phyloP scores from a whole-genome alignment of 2,888 invertebrate species.

The Smittia aterrima region DNA sequence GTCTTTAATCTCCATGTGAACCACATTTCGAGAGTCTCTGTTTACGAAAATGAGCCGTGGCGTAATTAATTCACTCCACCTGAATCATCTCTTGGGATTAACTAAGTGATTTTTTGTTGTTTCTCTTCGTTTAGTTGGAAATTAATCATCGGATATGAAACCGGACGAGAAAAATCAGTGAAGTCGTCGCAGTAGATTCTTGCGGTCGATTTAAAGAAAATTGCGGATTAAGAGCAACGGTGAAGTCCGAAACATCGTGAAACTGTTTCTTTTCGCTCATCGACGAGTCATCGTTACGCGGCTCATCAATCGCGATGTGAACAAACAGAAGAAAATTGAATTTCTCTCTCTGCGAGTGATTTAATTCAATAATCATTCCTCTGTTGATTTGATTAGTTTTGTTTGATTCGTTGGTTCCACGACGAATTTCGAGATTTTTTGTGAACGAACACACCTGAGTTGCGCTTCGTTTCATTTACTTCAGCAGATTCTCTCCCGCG shows the following conservation, averaged over 20 bases:
- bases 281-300: too few relatives aligned
- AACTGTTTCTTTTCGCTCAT: too few relatives aligned
- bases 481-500: conserved; percentile 5
- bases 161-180: conserved; percentile 15
- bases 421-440: conserved; percentile 16
- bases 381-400: conserved; percentile 37
- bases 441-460: conserved; percentile 24
- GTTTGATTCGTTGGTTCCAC: conserved; percentile 33
- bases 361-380: background rate
- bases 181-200: background rate
- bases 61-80: conserved; percentile 40
- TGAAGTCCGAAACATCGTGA: too few relatives aligned
- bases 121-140: conserved; percentile 19
- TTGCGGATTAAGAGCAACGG: background rate
- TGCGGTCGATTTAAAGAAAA: background rate
- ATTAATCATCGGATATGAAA: conserved; percentile 20
- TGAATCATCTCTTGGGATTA: conserved; percentile 38
- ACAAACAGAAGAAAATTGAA: conserved; percentile 16
- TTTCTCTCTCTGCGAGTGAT: conserved; percentile 3
- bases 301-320: background rate
- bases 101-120: conserved; percentile 18
- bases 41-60: conserved; percentile 34
- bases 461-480: background rate
- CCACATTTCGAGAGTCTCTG: conserved; percentile 30
- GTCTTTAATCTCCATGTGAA: conserved; percentile 39